A percentile compares a stretch with the other conserved stretches of the same genome.
These are phyloP conservation scores for Aspiorhynchus laticeps DNA, from an alignment of 2,113 vertebrate genomes.

Conservation along the genomic window DNA sequence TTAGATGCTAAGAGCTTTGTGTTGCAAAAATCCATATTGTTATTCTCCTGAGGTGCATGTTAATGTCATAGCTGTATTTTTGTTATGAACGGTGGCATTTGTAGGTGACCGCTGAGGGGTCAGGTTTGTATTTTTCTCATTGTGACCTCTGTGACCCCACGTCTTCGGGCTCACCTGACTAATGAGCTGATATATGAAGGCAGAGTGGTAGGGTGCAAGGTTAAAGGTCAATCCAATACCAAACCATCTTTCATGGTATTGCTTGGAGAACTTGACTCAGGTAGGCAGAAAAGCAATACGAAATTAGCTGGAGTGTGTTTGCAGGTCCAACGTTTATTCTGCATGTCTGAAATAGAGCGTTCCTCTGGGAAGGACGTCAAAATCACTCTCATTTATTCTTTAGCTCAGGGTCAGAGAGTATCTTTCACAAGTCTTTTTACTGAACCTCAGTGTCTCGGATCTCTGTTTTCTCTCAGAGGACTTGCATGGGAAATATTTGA, in stretches of 20 bases:
- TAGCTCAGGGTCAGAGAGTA: constrained; percentile 4
- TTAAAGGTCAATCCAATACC: constrained; percentile 33
- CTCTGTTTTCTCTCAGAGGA: background rate
- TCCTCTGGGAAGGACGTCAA: constrained; percentile 34
- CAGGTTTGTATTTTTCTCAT: constrained; percentile 27
- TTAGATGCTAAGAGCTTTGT: constrained; percentile 11
- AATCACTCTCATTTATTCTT: constrained; percentile 48
- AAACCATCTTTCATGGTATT: constrained; percentile 27
- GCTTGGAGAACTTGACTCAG: constrained; percentile 12
- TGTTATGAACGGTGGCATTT: constrained; percentile 12
- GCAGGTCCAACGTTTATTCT: constrained; percentile 21
- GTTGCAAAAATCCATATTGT: constrained; percentile 13
- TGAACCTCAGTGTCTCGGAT: constrained; percentile 6
- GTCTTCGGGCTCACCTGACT: background rate
- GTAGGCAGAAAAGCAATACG: constrained; percentile 54
- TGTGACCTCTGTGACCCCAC: background rate
- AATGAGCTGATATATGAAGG: constrained; percentile 10
- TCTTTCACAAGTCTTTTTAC: constrained; percentile 36
- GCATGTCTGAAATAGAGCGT: background rate
- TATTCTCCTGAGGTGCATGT: background rate
- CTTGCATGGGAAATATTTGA: background rate
- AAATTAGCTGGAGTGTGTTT: constrained; percentile 40
- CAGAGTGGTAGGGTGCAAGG: background rate
- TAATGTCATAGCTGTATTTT: background rate
- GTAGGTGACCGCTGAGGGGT: background rate